Evolutionary conservation across 2,888 invertebrate species (phyloP).

Genomic region (Taphrorychus bicolor): DNA sequence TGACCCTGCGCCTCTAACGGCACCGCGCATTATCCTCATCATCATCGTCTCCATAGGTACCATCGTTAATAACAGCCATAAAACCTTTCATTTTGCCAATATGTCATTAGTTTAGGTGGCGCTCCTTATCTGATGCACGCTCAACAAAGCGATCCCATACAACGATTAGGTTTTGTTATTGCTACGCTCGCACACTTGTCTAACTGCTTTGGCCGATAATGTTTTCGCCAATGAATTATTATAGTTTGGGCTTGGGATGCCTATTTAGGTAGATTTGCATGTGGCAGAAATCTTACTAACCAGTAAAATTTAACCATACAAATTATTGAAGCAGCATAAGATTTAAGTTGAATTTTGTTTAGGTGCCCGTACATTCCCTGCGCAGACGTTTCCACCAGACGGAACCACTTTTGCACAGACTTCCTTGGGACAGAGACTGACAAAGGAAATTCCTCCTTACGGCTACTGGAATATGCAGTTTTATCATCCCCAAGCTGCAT

Average conservation of each 20-base stretch:
- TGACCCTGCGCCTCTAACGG: slow-evolving; percentile 13
- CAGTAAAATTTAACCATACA: too few species aligned
- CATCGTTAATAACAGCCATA: slow-evolving; percentile 25
- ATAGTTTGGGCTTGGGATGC: too few species aligned
- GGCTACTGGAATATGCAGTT: slow-evolving; percentile 98
- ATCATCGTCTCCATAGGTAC: slow-evolving; percentile 11
- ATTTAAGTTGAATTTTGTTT: too few species aligned
- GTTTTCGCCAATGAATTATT: slow-evolving; percentile 9
- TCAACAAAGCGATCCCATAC: slow-evolving; percentile 23
- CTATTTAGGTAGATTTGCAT: background rate
- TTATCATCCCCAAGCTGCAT: slow-evolving; percentile 91
- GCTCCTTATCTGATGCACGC: slow-evolving; percentile 37
- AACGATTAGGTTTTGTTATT: slow-evolving; percentile 29
- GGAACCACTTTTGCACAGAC: slow-evolving; percentile 93
- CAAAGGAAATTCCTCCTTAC: slow-evolving; percentile 90
- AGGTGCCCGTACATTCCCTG: slow-evolving; percentile 90
- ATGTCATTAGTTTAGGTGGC: slow-evolving; percentile 36
- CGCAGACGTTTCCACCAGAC: slow-evolving; percentile 90
- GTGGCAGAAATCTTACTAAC: too few species aligned
- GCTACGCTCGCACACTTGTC: slow-evolving; percentile 16
- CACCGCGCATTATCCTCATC: slow-evolving; percentile 9
- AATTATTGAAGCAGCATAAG: too few species aligned
- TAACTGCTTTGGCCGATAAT: slow-evolving; percentile 10
- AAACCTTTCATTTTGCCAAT: slow-evolving; percentile 34
- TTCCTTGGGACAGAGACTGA: slow-evolving; percentile 83